Base-by-base conservation (phyloP, 2,113 vertebrate species). In the Lota lota region DNA sequence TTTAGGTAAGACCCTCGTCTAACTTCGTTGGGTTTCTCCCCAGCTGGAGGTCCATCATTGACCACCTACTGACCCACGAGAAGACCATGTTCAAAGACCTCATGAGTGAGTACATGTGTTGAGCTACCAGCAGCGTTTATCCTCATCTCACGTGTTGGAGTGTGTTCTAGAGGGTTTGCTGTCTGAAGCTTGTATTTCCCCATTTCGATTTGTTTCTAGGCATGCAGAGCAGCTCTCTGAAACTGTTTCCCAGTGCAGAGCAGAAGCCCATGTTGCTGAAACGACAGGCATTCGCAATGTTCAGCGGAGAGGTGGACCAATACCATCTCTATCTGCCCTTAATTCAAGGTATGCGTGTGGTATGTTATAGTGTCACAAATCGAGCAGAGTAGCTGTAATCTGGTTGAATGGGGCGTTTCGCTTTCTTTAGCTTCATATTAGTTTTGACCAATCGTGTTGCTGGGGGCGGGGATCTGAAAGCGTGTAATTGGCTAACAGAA, bases 71-170 rank as follows among this genome's bases (percentile, higher is more conserved):
- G 81, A 98, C 97, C 64, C 97, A 99, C 0, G 97, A 99, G 88
- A 98, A 97, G 91, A 97, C 97, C 4, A 97, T 97, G 96, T 98
- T 99, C 83, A 98, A 99, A 92, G 97, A 99, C 84, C 82, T 99
- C 69, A 96, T 99, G 96, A 96, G 97, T 99, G 84, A 95, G 97
- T 95, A 80, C 22, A 12, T 1, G 10, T 11, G 1, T 47, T 10
- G 40, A 47, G 40, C 40, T 12, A 12, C 40, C 8, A 14, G 12
- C 40, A 47, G n/a, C n/a, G n/a, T n/a, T n/a, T n/a, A n/a, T n/a
- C 40, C 40, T 47, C 40, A 12, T 47, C 40, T 33, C 28, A 4
- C 10, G 8, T 47, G 11, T 14, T 12, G 28, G 28, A 33, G 28
- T 11, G 40, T 14, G 40, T 47, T 47, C 12, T 47, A 11, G 40